Conservation (phyloP, 30 jellyfish, hydroid and myxozoan species). For the Aurelia aurita complex sp. Pacific region DNA sequence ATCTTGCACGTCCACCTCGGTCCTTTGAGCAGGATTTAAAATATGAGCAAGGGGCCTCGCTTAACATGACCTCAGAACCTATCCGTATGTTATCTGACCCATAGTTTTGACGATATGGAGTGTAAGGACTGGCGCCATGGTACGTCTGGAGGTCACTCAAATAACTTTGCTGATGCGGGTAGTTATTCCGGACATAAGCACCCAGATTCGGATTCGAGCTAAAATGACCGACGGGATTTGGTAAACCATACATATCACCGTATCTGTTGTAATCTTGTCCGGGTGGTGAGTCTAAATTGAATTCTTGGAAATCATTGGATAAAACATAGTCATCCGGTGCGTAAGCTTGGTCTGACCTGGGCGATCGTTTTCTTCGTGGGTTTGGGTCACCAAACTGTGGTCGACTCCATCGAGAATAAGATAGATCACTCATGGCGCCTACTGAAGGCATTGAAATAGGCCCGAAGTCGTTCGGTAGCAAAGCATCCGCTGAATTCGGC, state of each 20-base stretch:
- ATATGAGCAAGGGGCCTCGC: conserved; percentile 48
- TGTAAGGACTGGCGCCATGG: conserved; percentile 70
- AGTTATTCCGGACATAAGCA: conserved; percentile 61
- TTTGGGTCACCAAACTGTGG: conserved; percentile 50
- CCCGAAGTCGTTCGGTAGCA: conserved; percentile 44
- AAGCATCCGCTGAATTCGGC: conserved; percentile 57
- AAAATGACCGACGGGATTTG: conserved; percentile 60
- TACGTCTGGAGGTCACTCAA: conserved; percentile 74
- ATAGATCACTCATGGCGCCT: conserved; percentile 54
- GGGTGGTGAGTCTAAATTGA: conserved; percentile 69
- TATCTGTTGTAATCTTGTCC: conserved; percentile 51
- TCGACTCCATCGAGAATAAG: conserved; percentile 64
- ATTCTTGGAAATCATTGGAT: conserved; percentile 56
- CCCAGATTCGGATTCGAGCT: conserved; percentile 67
- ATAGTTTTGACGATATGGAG: conserved; percentile 54
- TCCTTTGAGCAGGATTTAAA: conserved; percentile 49
- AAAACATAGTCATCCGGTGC: conserved; percentile 44
- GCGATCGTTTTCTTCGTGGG: conserved; percentile 50
- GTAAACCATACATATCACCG: conserved; percentile 52
- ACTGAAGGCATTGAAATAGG: conserved; percentile 51
- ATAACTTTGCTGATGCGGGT: conserved; percentile 61
- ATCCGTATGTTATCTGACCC: conserved; percentile 65
- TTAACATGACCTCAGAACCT: conserved; percentile 67
- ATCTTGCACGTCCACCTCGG: conserved; percentile 13
- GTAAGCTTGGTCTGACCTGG: conserved; percentile 47